Conservation (phyloP, 2,888 invertebrate genomes). For the Ichneumoninae sp. region DNA sequence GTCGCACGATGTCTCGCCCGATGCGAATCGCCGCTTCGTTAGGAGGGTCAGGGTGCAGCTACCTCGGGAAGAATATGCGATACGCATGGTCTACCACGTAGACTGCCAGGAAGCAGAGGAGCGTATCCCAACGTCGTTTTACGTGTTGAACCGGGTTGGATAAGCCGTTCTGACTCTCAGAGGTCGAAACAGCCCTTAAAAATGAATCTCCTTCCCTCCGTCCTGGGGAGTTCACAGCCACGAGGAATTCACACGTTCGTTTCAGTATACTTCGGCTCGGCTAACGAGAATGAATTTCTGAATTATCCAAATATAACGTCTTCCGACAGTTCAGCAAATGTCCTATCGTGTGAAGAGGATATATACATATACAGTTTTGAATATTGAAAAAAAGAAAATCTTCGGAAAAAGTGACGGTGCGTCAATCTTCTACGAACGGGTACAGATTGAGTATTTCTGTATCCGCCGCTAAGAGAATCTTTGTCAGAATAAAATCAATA, state of each 20-base stretch:
- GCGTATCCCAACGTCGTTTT: too few relatives aligned
- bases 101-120: too few relatives aligned
- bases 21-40: slow-evolving; percentile 56
- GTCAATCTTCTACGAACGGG: neutral
- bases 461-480: neutral
- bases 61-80: slow-evolving; percentile 25
- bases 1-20: slow-evolving; percentile 45
- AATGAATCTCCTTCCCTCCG: slow-evolving; percentile 20
- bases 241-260: slow-evolving; percentile 6
- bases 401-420: neutral
- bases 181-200: neutral
- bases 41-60: slow-evolving; percentile 28
- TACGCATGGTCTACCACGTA: slow-evolving; percentile 1
- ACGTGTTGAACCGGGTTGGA: too few relatives aligned
- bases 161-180: too few relatives aligned
- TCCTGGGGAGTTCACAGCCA: neutral
- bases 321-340: neutral
- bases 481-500: neutral
- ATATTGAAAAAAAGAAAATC: neutral
- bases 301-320: neutral
- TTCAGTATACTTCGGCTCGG: neutral
- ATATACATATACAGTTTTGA: neutral
- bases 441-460: neutral
- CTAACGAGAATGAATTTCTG: neutral
- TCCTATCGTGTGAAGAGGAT: neutral